phyloP scores from a whole-genome alignment of 2,113 vertebrate species.

The Ranitomeya variabilis region DNA sequence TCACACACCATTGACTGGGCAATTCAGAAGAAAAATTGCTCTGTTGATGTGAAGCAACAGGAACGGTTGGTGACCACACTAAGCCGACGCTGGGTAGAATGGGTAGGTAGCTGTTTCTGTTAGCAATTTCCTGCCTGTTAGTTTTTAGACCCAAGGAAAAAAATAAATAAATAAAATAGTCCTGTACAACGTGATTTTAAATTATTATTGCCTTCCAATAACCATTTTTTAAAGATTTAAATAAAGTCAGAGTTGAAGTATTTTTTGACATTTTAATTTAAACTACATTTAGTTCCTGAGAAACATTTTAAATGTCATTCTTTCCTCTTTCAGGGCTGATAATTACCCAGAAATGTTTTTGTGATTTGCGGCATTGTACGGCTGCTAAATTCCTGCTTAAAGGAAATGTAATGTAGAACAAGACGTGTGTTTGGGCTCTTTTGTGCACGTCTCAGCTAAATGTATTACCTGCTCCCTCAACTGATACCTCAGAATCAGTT shows the following conservation, averaged over 20 bases:
- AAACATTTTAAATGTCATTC: conserved; percentile 7
- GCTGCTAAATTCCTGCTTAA: conserved; percentile 4
- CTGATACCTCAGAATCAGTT: conserved; percentile 31
- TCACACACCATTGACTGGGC: too few species aligned
- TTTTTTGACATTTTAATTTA: neutral
- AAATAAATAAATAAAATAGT: too few species aligned
- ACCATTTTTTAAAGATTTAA: too few species aligned
- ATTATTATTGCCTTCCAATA: too few species aligned
- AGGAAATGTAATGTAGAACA: conserved; percentile 9
- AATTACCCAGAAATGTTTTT: conserved; percentile 31
- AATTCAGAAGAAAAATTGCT: too few species aligned
- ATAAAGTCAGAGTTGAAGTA: neutral
- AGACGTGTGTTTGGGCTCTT: neutral
- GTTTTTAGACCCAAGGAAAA: too few species aligned
- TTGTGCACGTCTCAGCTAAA: conserved; percentile 39
- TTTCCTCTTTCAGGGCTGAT: conserved; percentile 1
- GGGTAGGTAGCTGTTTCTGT: too few species aligned
- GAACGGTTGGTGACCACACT: too few species aligned
- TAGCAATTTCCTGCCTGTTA: too few species aligned
- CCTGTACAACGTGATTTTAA: too few species aligned
- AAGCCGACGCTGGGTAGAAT: too few species aligned
- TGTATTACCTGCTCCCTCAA: conserved; percentile 37
- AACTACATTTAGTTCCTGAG: neutral
- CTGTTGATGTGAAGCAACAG: too few species aligned
- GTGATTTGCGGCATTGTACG: neutral